A percentile compares a stretch with the other conserved stretches of the same genome.
Evolutionary conservation across 1,140 invertebrate species (phyloP).

Genomic region (Carposina sasakii): DNA sequence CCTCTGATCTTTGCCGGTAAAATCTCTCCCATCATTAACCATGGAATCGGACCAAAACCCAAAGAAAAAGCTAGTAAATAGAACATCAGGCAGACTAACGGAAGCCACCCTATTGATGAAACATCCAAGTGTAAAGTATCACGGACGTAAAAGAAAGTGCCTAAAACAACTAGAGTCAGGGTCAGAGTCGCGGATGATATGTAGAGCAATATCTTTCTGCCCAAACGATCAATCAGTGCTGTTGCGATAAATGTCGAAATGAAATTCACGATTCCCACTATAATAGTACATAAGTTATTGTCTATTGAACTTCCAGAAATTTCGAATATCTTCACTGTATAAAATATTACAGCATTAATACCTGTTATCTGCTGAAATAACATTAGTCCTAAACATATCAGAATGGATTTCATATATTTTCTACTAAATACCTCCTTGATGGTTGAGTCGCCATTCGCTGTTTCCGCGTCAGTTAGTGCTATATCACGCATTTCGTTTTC

Average conservation of each 20-base stretch:
- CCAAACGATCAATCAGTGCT: constrained; percentile 85
- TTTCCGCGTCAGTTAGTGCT: constrained; percentile 81
- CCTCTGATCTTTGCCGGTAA: constrained; percentile 87
- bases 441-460: constrained; percentile 71
- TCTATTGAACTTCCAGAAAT: constrained; percentile 84
- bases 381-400: constrained; percentile 91
- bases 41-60: constrained; percentile 94
- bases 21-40: constrained; percentile 96
- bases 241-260: constrained; percentile 91
- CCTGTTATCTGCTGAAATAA: constrained; percentile 95
- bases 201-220: constrained; percentile 88
- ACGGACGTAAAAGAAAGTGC: constrained; percentile 84
- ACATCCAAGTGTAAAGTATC: constrained; percentile 71
- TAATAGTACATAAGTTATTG: constrained; percentile 83
- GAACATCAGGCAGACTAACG: constrained; percentile 85
- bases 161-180: constrained; percentile 80
- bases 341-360: constrained; percentile 96
- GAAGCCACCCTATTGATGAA: constrained; percentile 81
- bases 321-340: constrained; percentile 90
- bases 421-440: constrained; percentile 77
- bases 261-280: constrained; percentile 92
- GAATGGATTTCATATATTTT: constrained; percentile 81
- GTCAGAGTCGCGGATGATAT: constrained; percentile 86
- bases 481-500: constrained; percentile 86
- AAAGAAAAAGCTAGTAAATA: constrained; percentile 93